phyloP scores from a whole-genome alignment of 2,888 invertebrate species.

The Chironomus riparius region DNA sequence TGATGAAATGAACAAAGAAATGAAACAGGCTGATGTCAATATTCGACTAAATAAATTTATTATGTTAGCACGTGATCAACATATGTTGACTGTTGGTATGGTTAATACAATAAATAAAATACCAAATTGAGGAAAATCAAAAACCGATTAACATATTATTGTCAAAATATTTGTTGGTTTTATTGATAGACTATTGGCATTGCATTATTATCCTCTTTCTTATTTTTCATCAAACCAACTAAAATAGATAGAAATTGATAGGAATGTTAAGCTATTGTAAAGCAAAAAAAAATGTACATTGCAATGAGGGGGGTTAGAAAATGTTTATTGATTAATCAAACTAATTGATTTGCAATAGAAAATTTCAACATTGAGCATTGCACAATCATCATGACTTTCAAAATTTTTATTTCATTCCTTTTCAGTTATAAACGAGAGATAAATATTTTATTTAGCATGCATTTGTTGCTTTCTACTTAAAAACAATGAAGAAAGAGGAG shows the following conservation, averaged over 20 bases:
- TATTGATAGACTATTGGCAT: constrained; percentile 24
- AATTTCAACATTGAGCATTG: neutral
- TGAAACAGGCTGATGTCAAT: neutral
- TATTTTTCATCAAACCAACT: neutral
- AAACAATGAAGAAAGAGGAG: neutral
- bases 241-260: neutral
- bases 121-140: constrained; percentile 27
- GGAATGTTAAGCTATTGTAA: neutral
- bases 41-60: constrained; percentile 13
- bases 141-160: constrained; percentile 27
- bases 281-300: neutral
- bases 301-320: constrained; percentile 9
- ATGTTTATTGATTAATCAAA: constrained; percentile 27
- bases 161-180: constrained; percentile 26
- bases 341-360: constrained; percentile 26
- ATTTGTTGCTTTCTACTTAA: neutral
- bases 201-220: constrained; percentile 2
- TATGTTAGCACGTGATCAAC: constrained; percentile 25
- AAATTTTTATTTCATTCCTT: neutral
- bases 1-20: too few species aligned
- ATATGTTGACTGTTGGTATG: constrained; percentile 20
- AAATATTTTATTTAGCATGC: neutral
- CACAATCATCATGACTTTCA: constrained; percentile 25
- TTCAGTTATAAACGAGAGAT: too few species aligned
- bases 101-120: constrained; percentile 10